These are phyloP conservation scores for Perizoma affinitatum DNA, from an alignment of 2,888 invertebrate species.

Conservation along the genomic window DNA sequence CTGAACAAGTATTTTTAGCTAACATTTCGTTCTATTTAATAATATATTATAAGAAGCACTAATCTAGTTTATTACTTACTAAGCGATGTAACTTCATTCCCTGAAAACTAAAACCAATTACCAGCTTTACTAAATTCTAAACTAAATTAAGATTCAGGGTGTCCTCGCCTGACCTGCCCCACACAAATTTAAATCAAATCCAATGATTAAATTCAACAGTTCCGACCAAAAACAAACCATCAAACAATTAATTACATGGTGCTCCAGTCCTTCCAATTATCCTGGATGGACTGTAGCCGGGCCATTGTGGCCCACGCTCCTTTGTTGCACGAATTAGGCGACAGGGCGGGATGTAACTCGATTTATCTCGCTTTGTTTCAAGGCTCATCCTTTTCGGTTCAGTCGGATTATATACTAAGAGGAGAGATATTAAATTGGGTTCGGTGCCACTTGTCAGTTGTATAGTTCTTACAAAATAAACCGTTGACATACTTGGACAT, in stretches of 20 bases:
- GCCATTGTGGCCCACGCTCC: slow-evolving; percentile 12
- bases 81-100: slow-evolving; percentile 11
- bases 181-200: slow-evolving; percentile 7
- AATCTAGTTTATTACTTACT: background rate
- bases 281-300: slow-evolving; percentile 10
- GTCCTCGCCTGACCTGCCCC: background rate
- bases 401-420: slow-evolving; percentile 26
- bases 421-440: slow-evolving; percentile 24
- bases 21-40: too few species aligned
- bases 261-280: slow-evolving; percentile 32
- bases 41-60: too few species aligned
- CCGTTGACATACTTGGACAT: background rate
- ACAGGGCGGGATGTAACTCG: slow-evolving; percentile 26
- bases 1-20: too few species aligned
- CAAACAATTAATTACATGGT: slow-evolving; percentile 37
- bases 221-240: slow-evolving; percentile 29
- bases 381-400: slow-evolving; percentile 30
- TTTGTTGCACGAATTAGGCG: slow-evolving; percentile 25
- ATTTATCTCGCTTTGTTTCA: slow-evolving; percentile 35
- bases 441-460: slow-evolving; percentile 5
- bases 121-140: slow-evolving; percentile 1
- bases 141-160: slow-evolving; percentile 15
- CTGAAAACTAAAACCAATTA: slow-evolving; percentile 23
- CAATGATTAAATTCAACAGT: slow-evolving; percentile 8
- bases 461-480: slow-evolving; percentile 10